Base-by-base conservation (phyloP, 2,888 invertebrate species). In the Sphaeridia pumilis region DNA sequence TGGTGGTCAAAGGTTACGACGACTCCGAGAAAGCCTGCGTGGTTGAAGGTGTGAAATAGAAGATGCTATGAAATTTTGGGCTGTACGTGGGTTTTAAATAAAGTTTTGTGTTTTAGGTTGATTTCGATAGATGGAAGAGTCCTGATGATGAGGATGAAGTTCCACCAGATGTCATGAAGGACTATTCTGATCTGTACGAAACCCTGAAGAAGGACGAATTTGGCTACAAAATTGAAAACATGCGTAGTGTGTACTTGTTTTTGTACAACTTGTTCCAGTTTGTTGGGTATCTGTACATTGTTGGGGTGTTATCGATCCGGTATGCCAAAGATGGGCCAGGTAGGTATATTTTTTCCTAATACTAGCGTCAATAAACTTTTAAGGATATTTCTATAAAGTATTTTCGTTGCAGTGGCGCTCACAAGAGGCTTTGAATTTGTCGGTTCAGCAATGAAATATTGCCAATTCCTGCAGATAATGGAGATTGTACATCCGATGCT, bases 251-350 rank as follows among this genome's bases (percentile, higher is more conserved):
- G 0, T 94, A 93, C 70, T 73, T 94, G 57, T 77, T 86, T 44
- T 72, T 89, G 50, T 94, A 93, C 75, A 94, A 93, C 71, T 72
- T 92, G 61, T 84, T 84, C 69, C 92, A 92, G 78, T 87, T 86
- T 67, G 76, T 89, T 53, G 89, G 89, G 3, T 93, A 81, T 70
- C 73, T 79, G 46, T 92, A 87, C 67, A 75, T 92, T 3, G 69
- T 87, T 21, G 68, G 76, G 1, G 83, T 87, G 2, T 79, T 92
- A 71, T 74, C 74, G 0, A 77, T 87, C n/a, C 75, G 83, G 43
- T 88, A 84, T 67, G 75, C 79, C 5, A 81, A 81, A 60, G 78
- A 87, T 66, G 89, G 87, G 1, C 72, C 77, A 67, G 76, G 79
- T 79, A 67, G 14, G 31, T 31, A 31, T 31, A 14, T 31, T 31